Conservation (phyloP, 1,140 invertebrate genomes). For the Orchesella cincta region DNA sequence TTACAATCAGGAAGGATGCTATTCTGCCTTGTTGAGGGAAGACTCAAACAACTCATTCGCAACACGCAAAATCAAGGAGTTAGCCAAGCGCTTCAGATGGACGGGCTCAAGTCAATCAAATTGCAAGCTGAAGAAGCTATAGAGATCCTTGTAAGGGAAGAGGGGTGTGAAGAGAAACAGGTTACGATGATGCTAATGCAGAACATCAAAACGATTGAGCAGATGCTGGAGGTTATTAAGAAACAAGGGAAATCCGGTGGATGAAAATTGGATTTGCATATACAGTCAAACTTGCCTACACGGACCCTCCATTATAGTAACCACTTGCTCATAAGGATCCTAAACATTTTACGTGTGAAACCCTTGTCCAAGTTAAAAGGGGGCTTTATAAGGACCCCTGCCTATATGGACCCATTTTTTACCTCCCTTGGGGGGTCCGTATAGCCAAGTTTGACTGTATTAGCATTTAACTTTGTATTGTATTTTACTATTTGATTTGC, state of each 20-base stretch:
- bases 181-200: slow-evolving; percentile 10
- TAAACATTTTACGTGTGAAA: no score
- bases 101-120: slow-evolving; percentile 19
- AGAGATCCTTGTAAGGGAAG: slow-evolving; percentile 26
- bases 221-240: slow-evolving; percentile 12
- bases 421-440: no score
- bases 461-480: no score
- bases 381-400: no score
- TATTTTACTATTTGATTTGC: no score
- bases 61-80: slow-evolving; percentile 3
- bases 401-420: no score
- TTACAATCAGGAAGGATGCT: slow-evolving; percentile 34
- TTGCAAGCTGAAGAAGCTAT: slow-evolving; percentile 28
- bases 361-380: no score
- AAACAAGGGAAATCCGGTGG: not conserved
- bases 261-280: not conserved
- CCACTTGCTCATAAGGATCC: no score
- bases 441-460: no score
- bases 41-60: slow-evolving; percentile 12
- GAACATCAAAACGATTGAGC: slow-evolving; percentile 11
- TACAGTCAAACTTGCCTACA: no score
- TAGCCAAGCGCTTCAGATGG: not conserved
- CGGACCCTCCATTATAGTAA: no score
- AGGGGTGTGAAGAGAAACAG: slow-evolving; percentile 32
- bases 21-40: slow-evolving; percentile 35